Evolutionary conservation across 2,797 vertebrate genomes (phyloP), one percentile per base, ranked within the genome.

Genomic region (Amphiprion clarkii): DNA sequence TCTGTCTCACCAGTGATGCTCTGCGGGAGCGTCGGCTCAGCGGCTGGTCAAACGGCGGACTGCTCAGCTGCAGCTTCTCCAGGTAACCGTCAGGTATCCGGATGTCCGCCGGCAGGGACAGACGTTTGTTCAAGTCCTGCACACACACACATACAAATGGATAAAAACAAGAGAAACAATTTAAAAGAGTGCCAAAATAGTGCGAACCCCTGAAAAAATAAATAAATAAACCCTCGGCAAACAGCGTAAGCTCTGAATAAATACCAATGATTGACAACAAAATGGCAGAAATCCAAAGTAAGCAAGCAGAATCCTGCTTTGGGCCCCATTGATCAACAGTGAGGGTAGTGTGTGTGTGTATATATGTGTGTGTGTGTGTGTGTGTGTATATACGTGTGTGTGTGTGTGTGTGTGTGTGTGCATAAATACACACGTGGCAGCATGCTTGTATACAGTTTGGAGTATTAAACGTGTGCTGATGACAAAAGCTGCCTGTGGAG

Each of bases 51-150:
- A 99, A 99, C 0, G 96, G 94, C 0, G 97, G 98, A 89, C 98
- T 99, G 93, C 94, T 98, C 58, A 99, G 95, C 93, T 99, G 98
- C 62, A 99, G 64, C 86, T 99, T 99, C 93, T 99, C 97, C 88
- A 99, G 95, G 91, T 99, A 99, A 4, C 96, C 97, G 72, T 99
- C 98, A 2, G 98, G 98, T 94, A 99, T 99, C 88, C 98, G 95
- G 88, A 99, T 99, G 89, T 99, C 98, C 29, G 98, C 98, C 1
- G 98, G 98, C 69, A 99, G 95, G 2, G 98, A 99, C 89, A 99
- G 93, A 19, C 98, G 96, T 78, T 99, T 99, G 94, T 99, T 98
- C 90, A 98, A 91, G 92, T 98, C 97, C 97, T 98, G 83, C 17
- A 21, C 17, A 21, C 3, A 58, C 42, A 66, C 36, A 67, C 29